Conservation (phyloP, 2,888 invertebrate species). For the Unio delphinus region DNA sequence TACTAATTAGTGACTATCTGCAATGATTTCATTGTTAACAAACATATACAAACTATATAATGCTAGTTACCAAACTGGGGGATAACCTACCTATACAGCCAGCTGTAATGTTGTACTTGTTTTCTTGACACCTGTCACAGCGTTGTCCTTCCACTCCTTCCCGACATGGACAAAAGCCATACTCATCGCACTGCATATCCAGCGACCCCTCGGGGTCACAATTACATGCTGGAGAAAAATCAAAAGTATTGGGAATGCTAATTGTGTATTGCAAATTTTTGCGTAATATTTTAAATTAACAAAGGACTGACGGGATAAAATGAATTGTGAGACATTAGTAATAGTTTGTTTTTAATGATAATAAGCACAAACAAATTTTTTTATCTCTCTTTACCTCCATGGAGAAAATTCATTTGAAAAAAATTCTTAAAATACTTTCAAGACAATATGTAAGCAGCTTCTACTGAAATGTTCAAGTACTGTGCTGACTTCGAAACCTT, state of each 20-base stretch:
- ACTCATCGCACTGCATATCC: conserved; percentile 87
- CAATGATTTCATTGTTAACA: too few species aligned
- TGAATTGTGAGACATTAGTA: too few species aligned
- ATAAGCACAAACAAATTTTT: background rate
- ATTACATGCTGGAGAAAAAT: conserved; percentile 78
- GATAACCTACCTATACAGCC: conserved; percentile 75
- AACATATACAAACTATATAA: too few species aligned
- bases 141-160: conserved; percentile 87
- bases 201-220: conserved; percentile 88
- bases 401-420: too few species aligned
- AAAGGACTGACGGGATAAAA: background rate
- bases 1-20: too few species aligned
- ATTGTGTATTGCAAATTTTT: background rate
- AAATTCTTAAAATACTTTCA: too few species aligned
- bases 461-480: too few species aligned
- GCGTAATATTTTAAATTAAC: background rate
- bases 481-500: too few species aligned
- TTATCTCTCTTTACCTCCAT: too few species aligned
- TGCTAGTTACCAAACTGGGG: too few species aligned
- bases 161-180: conserved; percentile 76
- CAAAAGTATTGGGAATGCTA: background rate
- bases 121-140: conserved; percentile 96
- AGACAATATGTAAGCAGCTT: too few species aligned
- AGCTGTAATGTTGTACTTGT: conserved; percentile 90
- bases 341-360: background rate